Conservation (phyloP, 2,888 invertebrate genomes). For the Drosophila neoperkinsi region DNA sequence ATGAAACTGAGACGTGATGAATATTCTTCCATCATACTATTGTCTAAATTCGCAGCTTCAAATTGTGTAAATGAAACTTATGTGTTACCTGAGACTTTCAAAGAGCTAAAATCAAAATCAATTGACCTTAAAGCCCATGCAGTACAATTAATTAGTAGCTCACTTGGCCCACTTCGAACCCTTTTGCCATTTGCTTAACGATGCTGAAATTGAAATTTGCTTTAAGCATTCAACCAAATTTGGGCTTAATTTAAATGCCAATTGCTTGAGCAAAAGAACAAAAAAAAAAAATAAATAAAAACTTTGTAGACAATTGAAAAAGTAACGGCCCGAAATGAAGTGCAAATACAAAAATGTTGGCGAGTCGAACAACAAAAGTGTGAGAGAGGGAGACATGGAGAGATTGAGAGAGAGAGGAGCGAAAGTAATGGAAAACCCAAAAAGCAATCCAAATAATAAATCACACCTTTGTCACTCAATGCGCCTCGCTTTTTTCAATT, state of each 20-base stretch:
- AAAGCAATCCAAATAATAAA: constrained; percentile 74
- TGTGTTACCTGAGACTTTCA: not conserved
- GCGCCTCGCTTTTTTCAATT: constrained; percentile 63
- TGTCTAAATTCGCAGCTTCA: not conserved
- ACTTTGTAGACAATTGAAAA: constrained; percentile 61
- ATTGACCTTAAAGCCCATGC: constrained; percentile 30
- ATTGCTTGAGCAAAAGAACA: constrained; percentile 23
- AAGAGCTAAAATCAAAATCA: constrained; percentile 50
- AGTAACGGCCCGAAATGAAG: constrained; percentile 50
- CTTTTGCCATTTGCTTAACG: constrained; percentile 42
- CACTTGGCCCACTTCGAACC: constrained; percentile 28
- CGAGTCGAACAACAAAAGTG: constrained; percentile 16
- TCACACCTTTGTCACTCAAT: constrained; percentile 78
- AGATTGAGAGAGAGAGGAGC: not conserved
- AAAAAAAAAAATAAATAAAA: constrained; percentile 27
- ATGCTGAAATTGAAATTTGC: constrained; percentile 38
- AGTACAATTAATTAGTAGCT: constrained; percentile 44
- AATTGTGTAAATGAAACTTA: constrained; percentile 14
- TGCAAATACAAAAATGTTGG: constrained; percentile 46
- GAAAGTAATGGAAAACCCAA: constrained; percentile 30
- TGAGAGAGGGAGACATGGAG: not conserved
- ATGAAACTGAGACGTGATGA: not conserved
- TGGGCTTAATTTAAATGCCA: constrained; percentile 61
- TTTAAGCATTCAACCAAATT: constrained; percentile 49
- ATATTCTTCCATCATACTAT: not conserved